Evolutionary conservation across 2,888 invertebrate genomes (phyloP), one percentile per base, ranked within the genome.

Genomic region (Unio pictorum): DNA sequence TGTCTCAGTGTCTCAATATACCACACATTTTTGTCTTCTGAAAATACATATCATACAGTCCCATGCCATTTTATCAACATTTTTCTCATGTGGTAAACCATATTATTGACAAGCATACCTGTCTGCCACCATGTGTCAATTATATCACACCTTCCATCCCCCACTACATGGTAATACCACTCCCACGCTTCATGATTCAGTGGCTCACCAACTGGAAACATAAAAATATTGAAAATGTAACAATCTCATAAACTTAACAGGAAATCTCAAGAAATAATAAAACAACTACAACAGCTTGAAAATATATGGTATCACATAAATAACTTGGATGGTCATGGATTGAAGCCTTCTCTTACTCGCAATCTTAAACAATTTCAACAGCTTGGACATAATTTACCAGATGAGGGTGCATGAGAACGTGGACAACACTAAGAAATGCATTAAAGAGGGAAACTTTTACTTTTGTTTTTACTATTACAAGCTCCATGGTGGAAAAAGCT

Each of bases 111-210:
- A 59, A 11, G 34, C 68, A 55, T 70, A 88, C 88, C 89, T 75
- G 91, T 91, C 81, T 92, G 92, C 92, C 92, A 92, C 91, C 91
- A 92, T 4, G 92, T 92, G 83, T 92, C 92, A 4, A 91, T 87
- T 30, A 92, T 80, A 67, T 89, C 87, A 82, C 96, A 96, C 76
- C 93, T 93, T 63, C 93, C 93, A 74, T 93, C 93, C 6, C 98
- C 98, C 45, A 98, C 93, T 55, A 94, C 87, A 80, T 94, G 93
- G 72, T 91, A 73, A 79, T 89, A 92, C 92, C 92, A 92, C 61
- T 90, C 86, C 91, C 91, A 92, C 0, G 92, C 92, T 76, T 92
- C 92, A 56, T 84, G 83, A 83, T 92, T 92, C 68, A 92, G 85
- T 11, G 92, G 92, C 76, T 92, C 92, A 4, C 92, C 92, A 66